Evolutionary conservation across 1,140 invertebrate genomes (phyloP), one percentile per base, ranked within the genome.

Genomic region (Drosophila dunni): DNA sequence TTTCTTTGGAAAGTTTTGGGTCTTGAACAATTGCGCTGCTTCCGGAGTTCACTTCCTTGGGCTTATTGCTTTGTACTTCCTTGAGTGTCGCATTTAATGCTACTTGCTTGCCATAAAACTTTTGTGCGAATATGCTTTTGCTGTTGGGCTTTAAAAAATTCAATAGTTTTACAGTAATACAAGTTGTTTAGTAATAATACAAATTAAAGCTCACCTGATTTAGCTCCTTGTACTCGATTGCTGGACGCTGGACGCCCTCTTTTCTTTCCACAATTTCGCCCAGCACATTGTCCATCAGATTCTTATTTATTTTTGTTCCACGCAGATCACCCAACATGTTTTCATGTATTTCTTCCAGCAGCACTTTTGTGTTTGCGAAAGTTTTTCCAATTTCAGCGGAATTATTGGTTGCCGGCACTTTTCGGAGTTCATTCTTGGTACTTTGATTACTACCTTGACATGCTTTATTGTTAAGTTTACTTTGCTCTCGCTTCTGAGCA

Each of bases 211-310:
- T 45, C 10, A 84, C 81, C 17, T 57, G 6, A 4, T 64, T 54
- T 0, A 33, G 8, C 9, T 53, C 9, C 1, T 17, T 15, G 5
- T 38, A 42, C 38, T 17, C 36, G 0, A 9, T 0, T 1, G 29
- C 38, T 3, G 63, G 11, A 4, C 76, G 34, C 9, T 5, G 11
- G 1, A 5, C 7, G 8, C 46, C 73, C 60, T 78, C 68, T 72
- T 63, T 53, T 68, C 69, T 93, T 78, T 96, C 95, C 3, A 95
- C 78, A 70, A 96, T 94, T 58, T 95, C 93, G 2, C 95, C 94
- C 24, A 96, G 74, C 11, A 95, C 80, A 34, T 92, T 92, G 76
- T 93, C 93, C 71, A 76, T 76, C 2, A 88, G 48, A 33, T 62
- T 73, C 0, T 54, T 48, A 34, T 58, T 56, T 1, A 73, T 40